Evolutionary conservation across 2,113 vertebrate genomes (phyloP), one percentile per base, ranked within the genome.

Genomic region (Hydrolagus affinis): DNA sequence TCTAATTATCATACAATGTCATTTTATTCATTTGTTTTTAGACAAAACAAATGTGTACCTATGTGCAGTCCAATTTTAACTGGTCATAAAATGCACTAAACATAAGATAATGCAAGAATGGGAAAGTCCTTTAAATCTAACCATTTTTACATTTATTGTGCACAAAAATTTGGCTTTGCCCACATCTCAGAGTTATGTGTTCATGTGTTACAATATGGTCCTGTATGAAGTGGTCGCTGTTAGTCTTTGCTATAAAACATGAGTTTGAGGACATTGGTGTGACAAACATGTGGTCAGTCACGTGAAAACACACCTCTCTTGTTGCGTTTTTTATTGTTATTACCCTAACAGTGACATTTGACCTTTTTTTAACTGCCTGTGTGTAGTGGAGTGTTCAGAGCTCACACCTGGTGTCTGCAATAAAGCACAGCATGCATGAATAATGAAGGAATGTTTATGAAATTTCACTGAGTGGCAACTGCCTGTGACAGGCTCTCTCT

Each of bases 391-490:
- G 87, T 78, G 86, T 85, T 89, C 86, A 87, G 88, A 86, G 87
- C 88, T 90, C 90, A 87, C 90, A 92, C 90, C 89, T 89, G 89
- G 90, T 25, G 21, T 86, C 44, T 4, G 87, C 86, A 88, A 89
- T 89, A 89, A 91, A 90, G 87, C 88, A 87, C 89, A 90, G 89
- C 88, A 88, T 91, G 90, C 89, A 91, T 90, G 90, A 91, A 91
- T 91, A 90, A 90, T 89, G 87, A 89, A 90, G 88, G 89, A 87
- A 88, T 76, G 85, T 88, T 89, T 87, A 90, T 86, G 89, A 91
- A 90, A 90, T 90, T 91, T 90, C 90, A 91, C 88, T 91, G 90
- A 91, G 90, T 88, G 90, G 89, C 87, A 90, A 91, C 89, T 90
- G 90, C 87, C 89, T 91, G 89, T 90, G 90, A 91, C 90, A 91